Base-by-base conservation (phyloP, 1,140 invertebrate genomes). In the Meloidogyne chitwoodi region DNA sequence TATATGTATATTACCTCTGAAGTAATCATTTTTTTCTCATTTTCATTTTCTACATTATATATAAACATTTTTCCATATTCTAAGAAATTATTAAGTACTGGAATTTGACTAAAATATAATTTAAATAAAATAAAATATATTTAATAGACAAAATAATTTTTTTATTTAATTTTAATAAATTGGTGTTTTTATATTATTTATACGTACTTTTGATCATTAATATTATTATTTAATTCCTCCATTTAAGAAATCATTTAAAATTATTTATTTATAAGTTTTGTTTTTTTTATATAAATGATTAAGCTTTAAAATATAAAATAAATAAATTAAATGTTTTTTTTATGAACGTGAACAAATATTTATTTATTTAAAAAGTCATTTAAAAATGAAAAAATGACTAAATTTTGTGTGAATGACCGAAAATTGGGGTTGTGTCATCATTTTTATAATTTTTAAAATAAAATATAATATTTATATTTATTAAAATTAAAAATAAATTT, bases 81-180 rank as follows among this genome's bases (percentile, higher is more conserved):
- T 11, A n/a, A 24, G 2, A 34, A 16, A 26, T 27, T 19, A 24
- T 41, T 26, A 61, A 72, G 8, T 11, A 56, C n/a, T 29, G 44
- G 26, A 48, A 24, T 31, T 31, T 73, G n/a, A 38, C 74, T 44
- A 75, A 74, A 74, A 73, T 24, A 5, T 67, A n/a, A 68, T 27
- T 24, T 3, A 68, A 67, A 68, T 27, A 26, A 68, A 68, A 2
- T 68, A 26, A 27, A 68, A 38, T 22, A 27, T n/a, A 19, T 65
- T 65, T 65, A 14, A 19, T 34, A 19, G n/a, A 27, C 24, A 64
- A 65, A 19, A 16, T 10, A 64, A 64, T 4, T 64, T 6, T 64
- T 65, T 34, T 27, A n/a, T n/a, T n/a, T n/a, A n/a, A n/a, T n/a
- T n/a, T n/a, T n/a, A n/a, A n/a, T n/a, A n/a, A n/a, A n/a, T n/a